A percentile compares a stretch with the other conserved stretches of the same genome.
phyloP scores from a whole-genome alignment of 2,888 invertebrate species.

The Lepidocyrtoides sp. region DNA sequence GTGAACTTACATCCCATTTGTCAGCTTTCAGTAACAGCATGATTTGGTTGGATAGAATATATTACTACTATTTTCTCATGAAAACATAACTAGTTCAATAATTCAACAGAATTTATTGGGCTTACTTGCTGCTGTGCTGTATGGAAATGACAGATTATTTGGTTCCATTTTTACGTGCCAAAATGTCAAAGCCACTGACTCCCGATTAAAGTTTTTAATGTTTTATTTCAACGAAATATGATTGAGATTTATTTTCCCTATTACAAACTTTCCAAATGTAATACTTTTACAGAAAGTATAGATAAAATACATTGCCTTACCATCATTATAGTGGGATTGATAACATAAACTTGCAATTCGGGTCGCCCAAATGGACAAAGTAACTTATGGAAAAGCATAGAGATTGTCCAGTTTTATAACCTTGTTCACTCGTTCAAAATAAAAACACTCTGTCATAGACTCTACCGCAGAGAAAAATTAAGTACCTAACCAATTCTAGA shows the following conservation, averaged over 20 bases:
- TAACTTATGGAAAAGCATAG: not conserved
- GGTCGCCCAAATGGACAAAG: not conserved
- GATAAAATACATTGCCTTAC: no score
- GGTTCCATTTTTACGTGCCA: conserved; percentile 23
- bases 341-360: not conserved
- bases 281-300: no score
- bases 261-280: no score
- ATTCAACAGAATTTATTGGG: conserved; percentile 50
- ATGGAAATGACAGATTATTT: conserved; percentile 67
- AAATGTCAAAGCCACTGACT: conserved; percentile 31
- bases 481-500: not conserved
- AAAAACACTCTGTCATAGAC: conserved; percentile 29
- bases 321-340: no score
- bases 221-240: not conserved
- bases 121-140: not conserved
- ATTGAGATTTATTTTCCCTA: conserved; percentile 26
- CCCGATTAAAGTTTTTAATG: conserved; percentile 23
- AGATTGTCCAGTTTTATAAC: not conserved
- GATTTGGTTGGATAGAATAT: not conserved
- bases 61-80: not conserved
- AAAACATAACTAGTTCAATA: conserved; percentile 21
- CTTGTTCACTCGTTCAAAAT: conserved; percentile 4
- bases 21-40: conserved; percentile 25
- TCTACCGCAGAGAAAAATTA: not conserved
- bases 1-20: conserved; percentile 17